Evolutionary conservation across 2,113 vertebrate species (phyloP).

Genomic region (Heteronetta atricapilla): DNA sequence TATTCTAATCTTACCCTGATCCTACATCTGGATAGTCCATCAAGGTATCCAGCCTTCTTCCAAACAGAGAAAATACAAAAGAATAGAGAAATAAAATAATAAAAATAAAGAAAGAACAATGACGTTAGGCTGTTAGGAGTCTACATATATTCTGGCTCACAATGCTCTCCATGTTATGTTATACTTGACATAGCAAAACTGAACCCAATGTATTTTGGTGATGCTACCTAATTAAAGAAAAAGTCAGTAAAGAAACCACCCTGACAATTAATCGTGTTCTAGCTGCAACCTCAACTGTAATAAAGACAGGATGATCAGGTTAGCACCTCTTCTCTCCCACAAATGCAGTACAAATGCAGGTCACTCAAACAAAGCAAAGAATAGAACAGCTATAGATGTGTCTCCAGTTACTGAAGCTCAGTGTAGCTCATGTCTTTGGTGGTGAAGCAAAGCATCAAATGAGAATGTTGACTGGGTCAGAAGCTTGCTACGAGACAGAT

Average conservation of each 20-base stretch:
- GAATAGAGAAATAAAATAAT: background rate
- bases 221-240: background rate
- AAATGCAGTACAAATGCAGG: background rate
- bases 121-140: background rate
- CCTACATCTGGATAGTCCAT: background rate
- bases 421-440: background rate
- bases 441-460: background rate
- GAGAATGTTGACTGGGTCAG: background rate
- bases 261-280: background rate
- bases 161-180: background rate
- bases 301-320: background rate
- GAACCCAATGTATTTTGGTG: background rate
- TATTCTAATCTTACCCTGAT: background rate
- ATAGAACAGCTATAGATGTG: background rate
- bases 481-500: background rate
- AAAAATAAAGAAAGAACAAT: too few species aligned
- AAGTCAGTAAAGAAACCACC: background rate
- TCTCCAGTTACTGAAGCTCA: background rate
- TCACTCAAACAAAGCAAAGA: background rate
- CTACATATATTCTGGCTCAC: background rate
- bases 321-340: background rate
- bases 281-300: background rate
- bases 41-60: background rate
- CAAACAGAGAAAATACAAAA: background rate
- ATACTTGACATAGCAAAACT: background rate